Conservation (phyloP, 2,888 invertebrate species). For the Tupiocoris notatus region DNA sequence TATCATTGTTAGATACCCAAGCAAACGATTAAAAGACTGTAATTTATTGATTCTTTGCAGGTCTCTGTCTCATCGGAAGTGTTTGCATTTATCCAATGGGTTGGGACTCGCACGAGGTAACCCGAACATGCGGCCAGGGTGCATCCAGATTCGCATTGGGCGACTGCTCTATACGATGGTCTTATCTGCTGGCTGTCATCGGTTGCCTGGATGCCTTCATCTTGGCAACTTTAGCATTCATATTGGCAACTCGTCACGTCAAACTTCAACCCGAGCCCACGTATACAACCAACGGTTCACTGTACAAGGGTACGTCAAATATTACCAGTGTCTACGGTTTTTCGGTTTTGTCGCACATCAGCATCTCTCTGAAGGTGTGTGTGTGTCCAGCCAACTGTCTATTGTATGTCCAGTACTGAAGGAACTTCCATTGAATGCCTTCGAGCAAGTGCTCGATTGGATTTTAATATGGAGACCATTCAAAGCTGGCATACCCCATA, state of each 20-base stretch:
- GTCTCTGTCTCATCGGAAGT: slow-evolving; percentile 80
- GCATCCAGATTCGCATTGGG: slow-evolving; percentile 73
- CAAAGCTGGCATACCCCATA: no score
- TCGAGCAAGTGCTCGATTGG: no score
- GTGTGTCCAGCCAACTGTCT: no score
- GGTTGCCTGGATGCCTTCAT: slow-evolving; percentile 83
- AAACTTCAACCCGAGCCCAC: slow-evolving; percentile 77
- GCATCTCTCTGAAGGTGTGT: no score
- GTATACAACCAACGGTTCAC: slow-evolving; percentile 65
- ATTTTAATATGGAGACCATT: no score
- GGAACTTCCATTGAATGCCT: no score
- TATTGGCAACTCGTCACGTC: slow-evolving; percentile 86
- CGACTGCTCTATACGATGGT: slow-evolving; percentile 88
- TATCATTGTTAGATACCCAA: no score
- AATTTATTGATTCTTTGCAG: no score
- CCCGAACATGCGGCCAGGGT: slow-evolving; percentile 79
- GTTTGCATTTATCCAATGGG: slow-evolving; percentile 88
- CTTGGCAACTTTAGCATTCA: slow-evolving; percentile 85
- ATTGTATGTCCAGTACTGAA: no score
- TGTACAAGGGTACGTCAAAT: slow-evolving; percentile 67
- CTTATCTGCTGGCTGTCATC: slow-evolving; percentile 87
- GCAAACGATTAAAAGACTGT: no score
- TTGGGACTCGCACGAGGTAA: slow-evolving; percentile 81
- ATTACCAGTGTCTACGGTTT: no score
- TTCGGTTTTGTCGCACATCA: no score